These are phyloP conservation scores for Etheostoma cragini DNA, from an alignment of 2,113 vertebrate genomes.

Conservation along the genomic window DNA sequence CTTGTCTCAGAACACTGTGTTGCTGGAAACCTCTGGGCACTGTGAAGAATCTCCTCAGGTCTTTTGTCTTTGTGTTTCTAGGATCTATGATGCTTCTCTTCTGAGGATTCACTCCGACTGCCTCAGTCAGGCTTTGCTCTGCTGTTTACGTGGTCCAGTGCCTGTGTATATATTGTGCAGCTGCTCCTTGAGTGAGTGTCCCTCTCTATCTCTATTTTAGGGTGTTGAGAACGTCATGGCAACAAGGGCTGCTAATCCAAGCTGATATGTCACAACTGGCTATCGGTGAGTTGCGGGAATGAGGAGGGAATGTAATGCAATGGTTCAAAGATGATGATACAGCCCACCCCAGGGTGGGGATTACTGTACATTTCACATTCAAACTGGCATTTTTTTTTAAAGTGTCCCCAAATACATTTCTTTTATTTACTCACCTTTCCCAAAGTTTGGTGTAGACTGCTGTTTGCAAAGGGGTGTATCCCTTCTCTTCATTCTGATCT, in stretches of 20 bases:
- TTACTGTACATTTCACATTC: no score
- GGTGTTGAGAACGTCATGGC: conserved; percentile 54
- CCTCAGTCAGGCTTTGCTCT: conserved; percentile 17
- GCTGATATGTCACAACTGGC: conserved; percentile 71
- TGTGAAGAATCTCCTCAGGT: conserved; percentile 9
- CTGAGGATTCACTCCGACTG: conserved; percentile 35
- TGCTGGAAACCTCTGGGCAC: conserved; percentile 8
- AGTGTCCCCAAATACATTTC: no score
- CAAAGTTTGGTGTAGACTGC: conserved; percentile 68
- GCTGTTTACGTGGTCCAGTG: conserved; percentile 50
- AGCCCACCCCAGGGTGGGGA: neutral
- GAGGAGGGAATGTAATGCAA: neutral
- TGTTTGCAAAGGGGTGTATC: conserved; percentile 72
- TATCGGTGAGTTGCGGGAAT: conserved; percentile 12
- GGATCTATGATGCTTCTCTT: conserved; percentile 21
- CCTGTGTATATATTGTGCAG: conserved; percentile 56
- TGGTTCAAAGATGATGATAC: neutral
- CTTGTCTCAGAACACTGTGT: conserved; percentile 6
- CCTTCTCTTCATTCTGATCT: conserved; percentile 67
- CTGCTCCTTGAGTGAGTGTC: conserved; percentile 59
- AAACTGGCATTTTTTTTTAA: no score
- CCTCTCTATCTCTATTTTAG: conserved; percentile 82
- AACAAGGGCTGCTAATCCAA: conserved; percentile 66
- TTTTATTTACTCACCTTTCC: conserved; percentile 72
- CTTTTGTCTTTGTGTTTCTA: conserved; percentile 9